Base-by-base conservation (phyloP, 1,140 invertebrate species). In the Platyscapa corneri region DNA sequence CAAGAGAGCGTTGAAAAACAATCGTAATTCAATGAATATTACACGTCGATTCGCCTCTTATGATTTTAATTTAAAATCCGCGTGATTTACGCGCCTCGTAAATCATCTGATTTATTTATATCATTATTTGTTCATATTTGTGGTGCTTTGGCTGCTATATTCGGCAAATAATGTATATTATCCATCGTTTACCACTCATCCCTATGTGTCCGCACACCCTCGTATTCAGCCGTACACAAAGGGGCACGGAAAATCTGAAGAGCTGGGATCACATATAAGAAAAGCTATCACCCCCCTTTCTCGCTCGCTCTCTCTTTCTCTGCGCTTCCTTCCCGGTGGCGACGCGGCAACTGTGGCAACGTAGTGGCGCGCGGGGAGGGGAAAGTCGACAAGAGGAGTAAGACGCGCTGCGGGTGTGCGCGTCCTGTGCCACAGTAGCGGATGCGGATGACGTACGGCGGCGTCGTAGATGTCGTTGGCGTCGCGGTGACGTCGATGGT, bases 191-290 rank as follows among this genome's bases (percentile, higher is more conserved):
- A n/a, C 37, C 20, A n/a, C 3, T 23, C 70, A 10, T 20, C 10
- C 70, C 37, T 10, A 18, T 39, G 70, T 39, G 34, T 8, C 16
- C 23, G 37, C 37, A 2, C 70, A 74, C 70, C 70, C 70, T 42
- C 70, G 70, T 23, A 42, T 37, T 37, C 18, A n/a, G 37, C 1
- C 77, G 37, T 18, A 42, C 56, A 65, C 34, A 37, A 34, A 70
- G 37, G 30, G 23, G 34, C 65, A 56, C 18, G 80, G 67, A 23
- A 82, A 82, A 82, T 82, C 80, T 74, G 80, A 30, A 32, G 32
- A 3, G 81, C 32, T 30, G 32, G 37, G 70, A 34, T 56, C 70
- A 30, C 49, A 75, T 32, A 39, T 82, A 82, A 83, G 72, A 46
- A 83, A 75, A 83, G 49, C 70, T 37, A n/a, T 82, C 60, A 37